Conservation (phyloP, 2,797 vertebrate species). For the Phylloscopus collybita region DNA sequence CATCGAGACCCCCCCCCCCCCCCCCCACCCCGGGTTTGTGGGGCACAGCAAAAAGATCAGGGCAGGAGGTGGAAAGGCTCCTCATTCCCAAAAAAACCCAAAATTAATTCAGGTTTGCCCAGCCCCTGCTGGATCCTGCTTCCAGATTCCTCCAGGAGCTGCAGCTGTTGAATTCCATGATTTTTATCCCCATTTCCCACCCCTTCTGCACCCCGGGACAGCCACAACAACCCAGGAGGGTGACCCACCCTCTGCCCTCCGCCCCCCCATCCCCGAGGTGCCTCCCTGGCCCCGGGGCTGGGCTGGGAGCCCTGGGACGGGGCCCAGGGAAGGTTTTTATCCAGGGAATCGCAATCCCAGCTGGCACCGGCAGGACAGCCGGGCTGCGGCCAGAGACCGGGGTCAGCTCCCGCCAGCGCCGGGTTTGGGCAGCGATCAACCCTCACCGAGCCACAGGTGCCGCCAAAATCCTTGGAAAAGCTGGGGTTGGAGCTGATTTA, state of each 20-base stretch:
- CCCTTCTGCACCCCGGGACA: neutral
- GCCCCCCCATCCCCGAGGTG: neutral
- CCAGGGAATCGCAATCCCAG: neutral
- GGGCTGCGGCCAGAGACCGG: neutral
- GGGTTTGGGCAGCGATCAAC: neutral
- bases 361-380: neutral
- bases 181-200: rapidly evolving
- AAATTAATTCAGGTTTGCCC: rapidly evolving
- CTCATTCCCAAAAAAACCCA: neutral
- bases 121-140: no score
- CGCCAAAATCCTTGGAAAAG: neutral
- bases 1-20: rapidly evolving
- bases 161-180: rapidly evolving
- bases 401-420: neutral
- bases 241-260: neutral
- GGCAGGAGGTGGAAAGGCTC: rapidly evolving
- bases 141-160: neutral
- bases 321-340: rapidly evolving
- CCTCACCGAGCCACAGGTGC: neutral
- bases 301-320: neutral
- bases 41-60: neutral
- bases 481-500: neutral
- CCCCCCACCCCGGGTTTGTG: rapidly evolving
- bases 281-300: neutral
- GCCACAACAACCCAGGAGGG: rapidly evolving